phyloP scores from a whole-genome alignment of 2,888 invertebrate species.

The Dioctria rufipes region DNA sequence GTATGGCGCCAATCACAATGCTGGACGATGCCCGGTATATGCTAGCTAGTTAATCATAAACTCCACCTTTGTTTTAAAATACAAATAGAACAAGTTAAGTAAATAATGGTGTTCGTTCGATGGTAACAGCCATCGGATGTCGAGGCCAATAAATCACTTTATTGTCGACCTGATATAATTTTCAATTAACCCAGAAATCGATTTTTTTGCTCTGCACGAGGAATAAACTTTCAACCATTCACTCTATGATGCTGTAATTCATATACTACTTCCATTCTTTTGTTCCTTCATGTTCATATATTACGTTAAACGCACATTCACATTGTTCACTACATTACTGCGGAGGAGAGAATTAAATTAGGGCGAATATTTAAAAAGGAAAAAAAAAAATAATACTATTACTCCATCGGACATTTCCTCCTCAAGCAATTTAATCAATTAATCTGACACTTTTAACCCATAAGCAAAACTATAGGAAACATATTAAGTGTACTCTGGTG shows the following conservation, averaged over 20 bases:
- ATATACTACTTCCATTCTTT: background rate
- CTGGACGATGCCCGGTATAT: no score
- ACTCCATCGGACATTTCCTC: constrained; percentile 26
- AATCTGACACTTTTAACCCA: constrained; percentile 35
- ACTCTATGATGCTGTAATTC: background rate
- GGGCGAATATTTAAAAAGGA: constrained; percentile 2
- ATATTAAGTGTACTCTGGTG: constrained; percentile 29
- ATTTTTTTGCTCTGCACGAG: constrained; percentile 21
- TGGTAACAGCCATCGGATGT: no score
- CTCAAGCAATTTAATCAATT: constrained; percentile 39
- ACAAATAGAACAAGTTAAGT: no score
- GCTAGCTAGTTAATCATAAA: no score
- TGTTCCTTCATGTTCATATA: background rate
- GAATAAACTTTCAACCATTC: background rate
- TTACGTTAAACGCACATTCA: background rate
- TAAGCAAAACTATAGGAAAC: constrained; percentile 36
- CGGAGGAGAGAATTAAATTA: background rate
- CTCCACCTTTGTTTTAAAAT: no score
- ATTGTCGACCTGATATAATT: constrained; percentile 34
- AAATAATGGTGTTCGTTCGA: no score
- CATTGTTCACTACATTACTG: background rate
- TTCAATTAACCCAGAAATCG: constrained; percentile 28
- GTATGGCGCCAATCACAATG: no score
- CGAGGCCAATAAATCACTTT: constrained; percentile 11
- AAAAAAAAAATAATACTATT: no score